Conservation (phyloP, 2,888 invertebrate genomes). For the Antheraea yamamai region DNA sequence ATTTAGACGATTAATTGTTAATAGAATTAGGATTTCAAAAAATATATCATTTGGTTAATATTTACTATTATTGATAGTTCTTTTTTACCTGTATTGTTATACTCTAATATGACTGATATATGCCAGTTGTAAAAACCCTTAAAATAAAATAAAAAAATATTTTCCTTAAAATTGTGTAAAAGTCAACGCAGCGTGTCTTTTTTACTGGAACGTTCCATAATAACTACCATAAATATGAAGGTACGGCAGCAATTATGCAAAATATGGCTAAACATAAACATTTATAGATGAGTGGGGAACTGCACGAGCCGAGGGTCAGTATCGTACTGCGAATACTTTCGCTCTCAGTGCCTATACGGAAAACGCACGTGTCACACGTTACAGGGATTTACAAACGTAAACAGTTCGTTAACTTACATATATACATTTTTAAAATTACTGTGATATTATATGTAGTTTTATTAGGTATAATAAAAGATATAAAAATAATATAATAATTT, state of each 20-base stretch:
- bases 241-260: slow-evolving; percentile 37
- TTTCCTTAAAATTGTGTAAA: not conserved
- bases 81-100: too few species aligned
- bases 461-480: not conserved
- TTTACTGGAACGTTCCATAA: slow-evolving; percentile 4
- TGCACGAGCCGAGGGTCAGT: slow-evolving; percentile 47
- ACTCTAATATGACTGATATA: too few species aligned
- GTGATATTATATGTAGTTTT: slow-evolving; percentile 16
- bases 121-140: too few species aligned
- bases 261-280: slow-evolving; percentile 34
- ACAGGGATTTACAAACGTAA: slow-evolving; percentile 26
- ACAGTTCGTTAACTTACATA: slow-evolving; percentile 17
- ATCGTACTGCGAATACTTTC: slow-evolving; percentile 61
- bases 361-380: slow-evolving; percentile 57
- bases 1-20: too few species aligned
- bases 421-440: slow-evolving; percentile 14
- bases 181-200: not conserved
- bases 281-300: slow-evolving; percentile 45
- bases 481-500: not conserved
- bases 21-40: too few species aligned
- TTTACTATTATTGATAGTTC: too few species aligned
- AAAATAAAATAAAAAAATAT: not conserved
- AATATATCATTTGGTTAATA: too few species aligned
- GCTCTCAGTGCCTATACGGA: slow-evolving; percentile 61
- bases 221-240: slow-evolving; percentile 15